These are phyloP conservation scores for Bombus confusus DNA, from an alignment of 1,140 invertebrate species.

Conservation along the genomic window DNA sequence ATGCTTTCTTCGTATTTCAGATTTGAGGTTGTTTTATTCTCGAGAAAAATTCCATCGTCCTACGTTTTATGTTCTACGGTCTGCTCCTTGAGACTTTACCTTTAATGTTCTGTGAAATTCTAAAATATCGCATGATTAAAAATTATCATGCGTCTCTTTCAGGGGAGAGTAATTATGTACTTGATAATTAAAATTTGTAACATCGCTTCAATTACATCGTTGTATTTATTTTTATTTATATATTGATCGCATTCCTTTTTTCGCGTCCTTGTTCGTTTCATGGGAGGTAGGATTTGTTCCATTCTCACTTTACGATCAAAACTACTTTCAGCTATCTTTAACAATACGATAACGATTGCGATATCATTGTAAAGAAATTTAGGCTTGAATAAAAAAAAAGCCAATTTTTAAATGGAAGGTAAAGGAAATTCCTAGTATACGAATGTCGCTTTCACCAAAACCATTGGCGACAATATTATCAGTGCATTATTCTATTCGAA, in stretches of 20 bases:
- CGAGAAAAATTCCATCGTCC: not conserved
- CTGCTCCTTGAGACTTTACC: not conserved
- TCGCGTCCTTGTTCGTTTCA: not conserved
- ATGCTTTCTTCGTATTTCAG: constrained; percentile 27
- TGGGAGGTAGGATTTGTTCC: not conserved
- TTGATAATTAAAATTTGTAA: not conserved
- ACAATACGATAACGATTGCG: not conserved
- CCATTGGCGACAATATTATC: not conserved
- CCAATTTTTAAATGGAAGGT: constrained; percentile 9
- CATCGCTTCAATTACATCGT: not conserved
- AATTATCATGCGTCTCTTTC: not conserved
- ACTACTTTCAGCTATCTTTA: not conserved
- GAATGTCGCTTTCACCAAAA: not conserved
- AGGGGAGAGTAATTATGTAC: not conserved
- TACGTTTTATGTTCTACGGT: too few relatives aligned
- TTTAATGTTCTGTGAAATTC: not conserved
- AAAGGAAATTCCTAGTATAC: not conserved
- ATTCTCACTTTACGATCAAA: not conserved
- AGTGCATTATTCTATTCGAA: constrained; percentile 28
- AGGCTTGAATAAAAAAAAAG: not conserved
- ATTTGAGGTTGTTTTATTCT: constrained; percentile 15
- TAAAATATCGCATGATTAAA: not conserved
- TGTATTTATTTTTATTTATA: not conserved
- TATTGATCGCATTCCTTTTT: not conserved
- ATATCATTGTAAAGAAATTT: not conserved